Percentiles rank a stretch among this genome's conserved stretches.
These are phyloP conservation scores for Oscheius sp. DNA, from an alignment of 2,888 invertebrate genomes.

Conservation along the genomic window DNA sequence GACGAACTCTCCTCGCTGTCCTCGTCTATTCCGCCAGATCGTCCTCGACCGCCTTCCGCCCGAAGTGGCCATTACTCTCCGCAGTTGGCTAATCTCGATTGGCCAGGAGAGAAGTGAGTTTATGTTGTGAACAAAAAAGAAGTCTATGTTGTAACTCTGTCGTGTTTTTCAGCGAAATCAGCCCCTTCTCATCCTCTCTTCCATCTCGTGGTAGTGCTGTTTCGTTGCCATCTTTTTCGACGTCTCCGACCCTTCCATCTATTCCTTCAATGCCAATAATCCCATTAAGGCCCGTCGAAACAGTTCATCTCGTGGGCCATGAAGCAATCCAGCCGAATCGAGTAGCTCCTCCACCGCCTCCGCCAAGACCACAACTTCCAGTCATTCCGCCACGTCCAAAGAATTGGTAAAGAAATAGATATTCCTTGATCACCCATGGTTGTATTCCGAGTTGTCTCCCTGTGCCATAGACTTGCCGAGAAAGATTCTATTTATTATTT, in stretches of 20 bases:
- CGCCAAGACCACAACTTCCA: constrained; percentile 46
- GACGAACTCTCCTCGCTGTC: constrained; percentile 32
- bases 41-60: constrained; percentile 51
- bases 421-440: background rate
- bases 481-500: constrained; percentile 4
- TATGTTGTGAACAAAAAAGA: background rate
- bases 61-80: constrained; percentile 38
- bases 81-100: constrained; percentile 41
- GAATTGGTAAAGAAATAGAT: constrained; percentile 17
- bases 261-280: constrained; percentile 9
- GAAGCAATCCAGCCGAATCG: constrained; percentile 34
- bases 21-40: constrained; percentile 33
- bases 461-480: background rate
- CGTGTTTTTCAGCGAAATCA: constrained; percentile 27
- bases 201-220: constrained; percentile 35
- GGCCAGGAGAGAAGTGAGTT: constrained; percentile 36
- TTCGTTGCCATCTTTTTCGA: constrained; percentile 2
- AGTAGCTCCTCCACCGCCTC: constrained; percentile 51
- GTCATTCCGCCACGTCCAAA: constrained; percentile 47
- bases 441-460: constrained; percentile 10
- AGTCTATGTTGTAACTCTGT: background rate
- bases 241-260: background rate
- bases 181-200: constrained; percentile 38
- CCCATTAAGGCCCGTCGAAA: constrained; percentile 24
- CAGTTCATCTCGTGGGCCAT: constrained; percentile 27